Evolutionary conservation across 2,797 vertebrate species (phyloP).

Genomic region (Siniperca undulata): DNA sequence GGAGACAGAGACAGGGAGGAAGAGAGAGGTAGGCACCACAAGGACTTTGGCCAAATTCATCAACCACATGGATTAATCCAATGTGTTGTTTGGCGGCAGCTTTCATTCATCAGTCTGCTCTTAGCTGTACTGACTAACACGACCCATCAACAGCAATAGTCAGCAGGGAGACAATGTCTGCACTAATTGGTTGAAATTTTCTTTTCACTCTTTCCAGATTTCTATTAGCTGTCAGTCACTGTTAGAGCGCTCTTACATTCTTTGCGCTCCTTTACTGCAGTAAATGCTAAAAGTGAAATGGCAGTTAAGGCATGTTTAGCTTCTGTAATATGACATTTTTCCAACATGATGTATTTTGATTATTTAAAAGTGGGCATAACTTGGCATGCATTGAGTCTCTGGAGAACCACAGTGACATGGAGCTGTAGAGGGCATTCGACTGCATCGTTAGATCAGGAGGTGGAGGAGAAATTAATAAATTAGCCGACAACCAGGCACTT

Average conservation of each 20-base stretch:
- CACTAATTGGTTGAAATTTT: conserved; percentile 26
- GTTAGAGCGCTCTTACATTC: neutral
- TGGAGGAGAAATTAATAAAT: neutral
- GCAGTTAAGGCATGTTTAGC: neutral
- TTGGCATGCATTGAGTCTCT: neutral
- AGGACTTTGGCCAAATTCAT: conserved; percentile 60
- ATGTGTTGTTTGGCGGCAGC: conserved; percentile 54
- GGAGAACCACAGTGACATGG: neutral
- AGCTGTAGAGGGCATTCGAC: neutral
- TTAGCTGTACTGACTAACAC: conserved; percentile 30
- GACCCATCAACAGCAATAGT: conserved; percentile 26
- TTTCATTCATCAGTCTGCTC: conserved; percentile 47
- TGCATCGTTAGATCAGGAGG: neutral
- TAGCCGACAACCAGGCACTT: neutral
- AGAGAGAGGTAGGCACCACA: conserved; percentile 45
- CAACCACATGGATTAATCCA: conserved; percentile 57
- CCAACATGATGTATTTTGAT: too few species aligned
- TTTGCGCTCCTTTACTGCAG: neutral
- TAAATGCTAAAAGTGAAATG: neutral
- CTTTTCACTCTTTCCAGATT: conserved; percentile 28
- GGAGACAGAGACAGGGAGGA: conserved; percentile 59
- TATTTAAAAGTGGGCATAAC: neutral
- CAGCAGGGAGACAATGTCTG: conserved; percentile 12
- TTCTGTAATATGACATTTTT: neutral
- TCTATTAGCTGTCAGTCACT: conserved; percentile 18